A percentile compares a stretch with the other conserved stretches of the same genome.
phyloP scores from a whole-genome alignment of 2,113 vertebrate species.

The Zootoca vivipara region DNA sequence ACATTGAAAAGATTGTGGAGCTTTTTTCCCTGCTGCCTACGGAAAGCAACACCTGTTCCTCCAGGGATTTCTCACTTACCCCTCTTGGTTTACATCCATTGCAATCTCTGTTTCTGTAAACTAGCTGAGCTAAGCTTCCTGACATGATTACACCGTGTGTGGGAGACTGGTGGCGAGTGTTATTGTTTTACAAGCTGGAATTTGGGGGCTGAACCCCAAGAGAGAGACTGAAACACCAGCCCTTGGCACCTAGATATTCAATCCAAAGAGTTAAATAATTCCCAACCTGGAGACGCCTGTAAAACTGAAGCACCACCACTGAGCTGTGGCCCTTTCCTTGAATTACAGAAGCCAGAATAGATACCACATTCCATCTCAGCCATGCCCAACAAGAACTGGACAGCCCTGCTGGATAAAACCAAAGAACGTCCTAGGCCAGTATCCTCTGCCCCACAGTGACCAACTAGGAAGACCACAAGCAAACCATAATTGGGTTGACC shows the following conservation, averaged over 20 bases:
- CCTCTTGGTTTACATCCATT: constrained; percentile 65
- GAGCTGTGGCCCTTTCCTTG: no score
- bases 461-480: no score
- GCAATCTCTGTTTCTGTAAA: constrained; percentile 64
- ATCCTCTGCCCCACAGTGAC: no score
- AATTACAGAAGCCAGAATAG: background rate
- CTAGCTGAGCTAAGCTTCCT: constrained; percentile 66
- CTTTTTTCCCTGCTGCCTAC: constrained; percentile 32
- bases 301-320: no score
- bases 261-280: no score
- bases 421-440: no score
- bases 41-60: constrained; percentile 71
- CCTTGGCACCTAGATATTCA: background rate
- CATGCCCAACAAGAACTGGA: no score
- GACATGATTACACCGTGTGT: constrained; percentile 39
- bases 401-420: no score
- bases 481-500: no score
- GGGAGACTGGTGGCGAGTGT: background rate
- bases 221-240: background rate
- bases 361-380: background rate
- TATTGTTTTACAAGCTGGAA: constrained; percentile 30
- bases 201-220: no score
- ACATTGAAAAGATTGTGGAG: constrained; percentile 55
- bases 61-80: constrained; percentile 46
- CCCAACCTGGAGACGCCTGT: no score